phyloP scores from a whole-genome alignment of 2,888 invertebrate species.

The Cephus rjabovi region DNA sequence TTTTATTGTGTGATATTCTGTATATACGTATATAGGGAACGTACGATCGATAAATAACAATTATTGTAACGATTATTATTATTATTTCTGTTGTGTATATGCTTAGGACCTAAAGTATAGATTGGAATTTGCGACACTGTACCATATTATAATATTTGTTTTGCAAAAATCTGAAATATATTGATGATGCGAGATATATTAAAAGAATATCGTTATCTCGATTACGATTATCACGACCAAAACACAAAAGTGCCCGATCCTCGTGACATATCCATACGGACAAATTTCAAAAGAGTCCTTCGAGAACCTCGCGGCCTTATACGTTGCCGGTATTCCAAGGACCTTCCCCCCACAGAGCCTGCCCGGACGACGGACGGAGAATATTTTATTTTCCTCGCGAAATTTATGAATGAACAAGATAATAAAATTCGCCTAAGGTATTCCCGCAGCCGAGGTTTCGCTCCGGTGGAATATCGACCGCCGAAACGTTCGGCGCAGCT shows the following conservation, averaged over 20 bases:
- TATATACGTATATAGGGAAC: constrained; percentile 42
- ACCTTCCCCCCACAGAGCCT: too few relatives aligned
- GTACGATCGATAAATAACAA: constrained; percentile 9
- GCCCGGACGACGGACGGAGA: background rate
- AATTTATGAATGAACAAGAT: constrained; percentile 62
- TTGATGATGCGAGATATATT: constrained; percentile 50
- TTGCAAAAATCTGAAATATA: constrained; percentile 60
- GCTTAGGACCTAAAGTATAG: background rate
- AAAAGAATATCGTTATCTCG: constrained; percentile 22
- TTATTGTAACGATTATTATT: constrained; percentile 8
- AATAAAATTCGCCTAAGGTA: constrained; percentile 56
- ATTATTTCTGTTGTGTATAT: constrained; percentile 47
- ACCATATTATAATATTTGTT: constrained; percentile 56
- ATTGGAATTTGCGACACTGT: constrained; percentile 32
- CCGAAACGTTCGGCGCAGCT: constrained; percentile 30
- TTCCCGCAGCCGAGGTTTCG: constrained; percentile 37
- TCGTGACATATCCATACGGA: background rate
- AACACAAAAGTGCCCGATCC: background rate
- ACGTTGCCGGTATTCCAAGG: too few relatives aligned
- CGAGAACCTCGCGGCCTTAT: background rate
- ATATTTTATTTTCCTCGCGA: constrained; percentile 58
- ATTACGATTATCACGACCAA: background rate
- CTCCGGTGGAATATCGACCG: constrained; percentile 43
- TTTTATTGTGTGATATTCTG: constrained; percentile 61
- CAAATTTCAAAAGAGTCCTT: too few relatives aligned